Base-by-base conservation (phyloP, 2,888 invertebrate species). In the Leptothorax acervorum region DNA sequence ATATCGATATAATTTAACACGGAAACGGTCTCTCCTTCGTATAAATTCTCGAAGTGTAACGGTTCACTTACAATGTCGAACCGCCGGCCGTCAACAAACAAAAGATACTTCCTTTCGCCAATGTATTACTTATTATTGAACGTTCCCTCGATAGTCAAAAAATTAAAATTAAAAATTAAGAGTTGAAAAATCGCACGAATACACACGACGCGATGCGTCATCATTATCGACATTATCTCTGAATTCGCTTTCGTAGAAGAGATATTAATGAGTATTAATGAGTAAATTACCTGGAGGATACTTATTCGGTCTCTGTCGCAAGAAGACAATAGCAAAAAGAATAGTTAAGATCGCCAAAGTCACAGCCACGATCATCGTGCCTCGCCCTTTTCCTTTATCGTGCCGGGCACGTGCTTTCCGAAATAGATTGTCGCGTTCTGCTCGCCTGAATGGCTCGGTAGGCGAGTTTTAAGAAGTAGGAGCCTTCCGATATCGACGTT, bases 271-370 rank as follows among this genome's bases (percentile, higher is more conserved):
- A 42, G 9, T 74, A 45, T 31, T 31, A 74, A 45, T 60, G 57
- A 76, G 18, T 57, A 23, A n/a, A 15, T 90, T 90, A 90, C 90
- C 90, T 90, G 90, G 90, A 5, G 88, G 88, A 18, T 8, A 3
- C 0, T 78, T 23, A 23, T 23, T 65, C 6, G 42, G 23, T 31
- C 3, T 15, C 11, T 15, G 31, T 45, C 8, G 39, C 1, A 39
- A 9, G 2, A 3, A 0, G 15, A 55, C 0, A 2, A 2, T 48
- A 12, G 83, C 6, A 2, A 82, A 9, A 31, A 85, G 0, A 55
- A 88, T n/a, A 28, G 65, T 23, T n/a, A 86, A n/a, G 9, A 75
- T 66, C 8, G 53, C 12, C n/a, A 78, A 3, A 4, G 11, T 12
- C 15, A 84, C 11, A 9, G 35, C 1, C 51, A 73, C 12, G 12